Evolutionary conservation across 2,888 invertebrate species (phyloP).

Genomic region (Heliconius cydno): DNA sequence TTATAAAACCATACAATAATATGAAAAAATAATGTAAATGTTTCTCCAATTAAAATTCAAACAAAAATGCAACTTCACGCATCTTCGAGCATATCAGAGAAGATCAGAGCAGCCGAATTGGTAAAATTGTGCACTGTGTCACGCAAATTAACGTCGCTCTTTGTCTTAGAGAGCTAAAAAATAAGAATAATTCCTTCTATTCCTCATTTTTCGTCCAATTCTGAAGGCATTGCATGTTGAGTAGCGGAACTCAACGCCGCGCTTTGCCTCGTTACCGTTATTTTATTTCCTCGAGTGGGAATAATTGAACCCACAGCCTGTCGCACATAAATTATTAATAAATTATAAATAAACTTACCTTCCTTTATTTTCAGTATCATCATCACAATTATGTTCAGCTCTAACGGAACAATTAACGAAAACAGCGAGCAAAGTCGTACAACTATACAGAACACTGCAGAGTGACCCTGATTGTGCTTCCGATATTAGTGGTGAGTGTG

Average conservation of each 20-base stretch:
- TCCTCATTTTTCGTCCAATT: neutral
- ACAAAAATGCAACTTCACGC: too few species aligned
- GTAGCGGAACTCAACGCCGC: too few species aligned
- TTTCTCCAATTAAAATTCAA: too few species aligned
- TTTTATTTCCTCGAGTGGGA: neutral
- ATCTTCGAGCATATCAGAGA: too few species aligned
- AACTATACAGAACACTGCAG: conserved; percentile 87
- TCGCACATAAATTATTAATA: neutral
- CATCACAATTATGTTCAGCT: conserved; percentile 79
- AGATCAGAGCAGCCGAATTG: too few species aligned
- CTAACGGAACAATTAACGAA: conserved; percentile 84
- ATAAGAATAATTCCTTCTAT: neutral
- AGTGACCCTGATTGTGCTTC: conserved; percentile 78
- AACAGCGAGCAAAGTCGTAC: conserved; percentile 88
- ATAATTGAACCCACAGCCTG: too few species aligned
- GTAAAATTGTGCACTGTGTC: too few species aligned
- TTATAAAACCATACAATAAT: too few species aligned
- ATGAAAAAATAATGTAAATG: too few species aligned
- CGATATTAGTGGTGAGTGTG: conserved; percentile 67
- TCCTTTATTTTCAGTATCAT: conserved; percentile 67
- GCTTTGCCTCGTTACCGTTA: neutral
- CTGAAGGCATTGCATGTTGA: neutral
- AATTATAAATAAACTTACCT: neutral
- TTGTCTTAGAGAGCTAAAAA: too few species aligned
- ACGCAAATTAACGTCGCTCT: too few species aligned